These are phyloP conservation scores for Gobionotothen gibberifrons DNA, from an alignment of 2,797 vertebrate genomes.

Conservation along the genomic window DNA sequence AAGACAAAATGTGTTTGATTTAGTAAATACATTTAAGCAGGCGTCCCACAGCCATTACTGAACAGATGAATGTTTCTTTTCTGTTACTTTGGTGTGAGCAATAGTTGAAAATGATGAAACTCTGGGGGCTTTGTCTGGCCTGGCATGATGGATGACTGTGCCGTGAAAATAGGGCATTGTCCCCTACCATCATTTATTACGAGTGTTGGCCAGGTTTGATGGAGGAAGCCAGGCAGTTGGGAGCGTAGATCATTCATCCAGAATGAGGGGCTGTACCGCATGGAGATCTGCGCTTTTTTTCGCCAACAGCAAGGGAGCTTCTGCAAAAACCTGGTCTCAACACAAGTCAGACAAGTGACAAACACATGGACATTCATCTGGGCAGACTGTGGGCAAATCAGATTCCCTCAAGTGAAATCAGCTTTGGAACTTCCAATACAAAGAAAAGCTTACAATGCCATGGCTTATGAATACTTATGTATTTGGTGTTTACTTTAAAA, in stretches of 20 bases:
- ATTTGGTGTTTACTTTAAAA: conserved; percentile 16
- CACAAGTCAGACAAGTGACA: conserved; percentile 20
- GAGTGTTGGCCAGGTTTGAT: conserved; percentile 84
- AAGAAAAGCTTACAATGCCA: conserved; percentile 15
- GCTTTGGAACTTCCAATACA: not conserved
- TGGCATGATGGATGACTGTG: conserved; percentile 85
- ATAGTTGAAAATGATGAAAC: conserved; percentile 84
- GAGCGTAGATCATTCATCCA: conserved; percentile 84
- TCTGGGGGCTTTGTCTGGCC: conserved; percentile 81
- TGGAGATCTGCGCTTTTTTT: conserved; percentile 57
- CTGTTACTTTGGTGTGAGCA: conserved; percentile 74
- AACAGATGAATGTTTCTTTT: conserved; percentile 72
- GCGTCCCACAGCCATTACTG: conserved; percentile 58
- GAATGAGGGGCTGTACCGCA: conserved; percentile 68
- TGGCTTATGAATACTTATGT: conserved; percentile 6
- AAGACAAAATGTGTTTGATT: conserved; percentile 49
- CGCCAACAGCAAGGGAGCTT: conserved; percentile 36
- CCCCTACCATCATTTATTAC: conserved; percentile 87
- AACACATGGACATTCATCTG: conserved; percentile 15
- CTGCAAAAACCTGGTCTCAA: conserved; percentile 26
- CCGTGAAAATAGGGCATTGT: conserved; percentile 87
- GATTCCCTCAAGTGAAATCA: conserved; percentile 14
- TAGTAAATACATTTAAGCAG: conserved; percentile 54
- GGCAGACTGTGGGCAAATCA: conserved; percentile 11
- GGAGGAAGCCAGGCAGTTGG: conserved; percentile 78